Evolutionary conservation across 2,888 invertebrate genomes (phyloP).

Genomic region (Pandemis heparana): DNA sequence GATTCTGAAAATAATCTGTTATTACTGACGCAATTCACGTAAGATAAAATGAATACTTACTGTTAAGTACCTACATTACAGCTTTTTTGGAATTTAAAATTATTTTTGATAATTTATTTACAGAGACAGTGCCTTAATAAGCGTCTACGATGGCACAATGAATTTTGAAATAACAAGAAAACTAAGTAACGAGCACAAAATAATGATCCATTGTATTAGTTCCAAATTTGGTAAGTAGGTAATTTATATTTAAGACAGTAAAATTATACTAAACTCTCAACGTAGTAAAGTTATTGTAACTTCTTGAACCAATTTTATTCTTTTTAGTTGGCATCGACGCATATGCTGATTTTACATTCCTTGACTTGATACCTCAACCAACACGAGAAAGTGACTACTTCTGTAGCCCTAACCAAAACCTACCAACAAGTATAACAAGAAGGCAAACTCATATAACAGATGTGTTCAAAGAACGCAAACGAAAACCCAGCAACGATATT

Average conservation of each 20-base stretch:
- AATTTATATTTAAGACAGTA: slow-evolving; percentile 2
- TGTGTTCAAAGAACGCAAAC: slow-evolving; percentile 65
- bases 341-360: slow-evolving; percentile 68
- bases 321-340: slow-evolving; percentile 84
- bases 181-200: slow-evolving; percentile 69
- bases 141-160: slow-evolving; percentile 75
- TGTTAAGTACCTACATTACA: neutral
- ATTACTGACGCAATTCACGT: slow-evolving; percentile 84
- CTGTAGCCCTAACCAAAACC: slow-evolving; percentile 25
- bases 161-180: slow-evolving; percentile 73
- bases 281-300: neutral
- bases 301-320: slow-evolving; percentile 35
- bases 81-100: neutral
- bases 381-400: slow-evolving; percentile 25
- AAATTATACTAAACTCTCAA: neutral
- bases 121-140: slow-evolving; percentile 76
- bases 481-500: slow-evolving; percentile 55
- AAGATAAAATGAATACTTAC: slow-evolving; percentile 51
- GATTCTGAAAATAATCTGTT: slow-evolving; percentile 88
- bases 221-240: slow-evolving; percentile 81
- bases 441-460: slow-evolving; percentile 62
- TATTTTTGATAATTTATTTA: slow-evolving; percentile 44
- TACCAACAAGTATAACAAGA: slow-evolving; percentile 43
- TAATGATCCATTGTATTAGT: slow-evolving; percentile 86
- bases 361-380: slow-evolving; percentile 54